Percentiles rank a stretch among this genome's conserved stretches.
These are phyloP conservation scores for Chloroceryle amazona DNA, from an alignment of 2,797 vertebrate genomes.

Conservation along the genomic window DNA sequence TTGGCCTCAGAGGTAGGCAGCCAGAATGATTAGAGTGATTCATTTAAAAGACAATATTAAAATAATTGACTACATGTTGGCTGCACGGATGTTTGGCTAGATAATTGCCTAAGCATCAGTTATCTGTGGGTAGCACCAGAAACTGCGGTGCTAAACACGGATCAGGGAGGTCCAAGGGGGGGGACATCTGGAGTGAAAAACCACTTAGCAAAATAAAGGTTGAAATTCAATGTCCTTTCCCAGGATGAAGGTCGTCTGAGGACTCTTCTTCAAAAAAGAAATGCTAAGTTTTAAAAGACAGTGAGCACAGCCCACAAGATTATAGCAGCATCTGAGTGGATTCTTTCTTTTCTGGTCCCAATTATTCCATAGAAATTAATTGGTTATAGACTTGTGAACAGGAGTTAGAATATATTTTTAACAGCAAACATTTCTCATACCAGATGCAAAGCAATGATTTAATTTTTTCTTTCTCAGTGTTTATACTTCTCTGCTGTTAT, in stretches of 20 bases:
- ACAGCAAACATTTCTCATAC: conserved; percentile 71
- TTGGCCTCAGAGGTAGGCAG: conserved; percentile 40
- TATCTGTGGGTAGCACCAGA: conserved; percentile 24
- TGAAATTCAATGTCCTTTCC: conserved; percentile 8
- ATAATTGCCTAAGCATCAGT: background rate
- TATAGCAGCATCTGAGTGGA: background rate
- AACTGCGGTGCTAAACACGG: background rate
- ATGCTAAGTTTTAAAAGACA: background rate
- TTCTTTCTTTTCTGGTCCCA: conserved; percentile 35
- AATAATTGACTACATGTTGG: conserved; percentile 33
- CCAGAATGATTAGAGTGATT: conserved; percentile 4
- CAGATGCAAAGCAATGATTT: conserved; percentile 53
- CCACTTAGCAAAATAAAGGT: background rate
- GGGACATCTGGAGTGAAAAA: background rate
- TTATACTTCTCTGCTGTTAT: conserved; percentile 66
- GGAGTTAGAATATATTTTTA: conserved; percentile 67
- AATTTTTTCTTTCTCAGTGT: conserved; percentile 60
- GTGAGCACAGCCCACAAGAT: background rate
- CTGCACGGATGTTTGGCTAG: background rate
- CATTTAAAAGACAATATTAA: conserved; percentile 60
- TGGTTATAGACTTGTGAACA: conserved; percentile 50
- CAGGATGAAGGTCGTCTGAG: background rate
- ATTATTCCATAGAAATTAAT: conserved; percentile 52
- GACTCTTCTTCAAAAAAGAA: background rate
- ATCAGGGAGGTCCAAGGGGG: background rate